A percentile compares a stretch with the other conserved stretches of the same genome.
Evolutionary conservation across 2,888 invertebrate species (phyloP).

Genomic region (Heliconius ismenius): DNA sequence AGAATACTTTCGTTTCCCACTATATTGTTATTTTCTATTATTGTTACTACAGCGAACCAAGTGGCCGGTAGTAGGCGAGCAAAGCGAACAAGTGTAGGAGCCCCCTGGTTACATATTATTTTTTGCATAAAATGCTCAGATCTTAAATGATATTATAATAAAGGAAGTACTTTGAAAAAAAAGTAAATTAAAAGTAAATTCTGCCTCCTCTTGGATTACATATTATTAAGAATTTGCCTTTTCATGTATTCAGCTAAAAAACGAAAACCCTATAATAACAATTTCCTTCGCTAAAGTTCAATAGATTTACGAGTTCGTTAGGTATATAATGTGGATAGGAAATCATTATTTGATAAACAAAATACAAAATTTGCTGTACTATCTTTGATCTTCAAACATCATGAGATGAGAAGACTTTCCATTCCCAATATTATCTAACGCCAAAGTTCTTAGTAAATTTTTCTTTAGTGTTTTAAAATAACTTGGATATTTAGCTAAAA

Average conservation of each 20-base stretch:
- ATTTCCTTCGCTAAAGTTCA: not conserved
- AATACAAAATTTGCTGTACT: conserved; percentile 1
- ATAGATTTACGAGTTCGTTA: conserved; percentile 11
- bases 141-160: no score
- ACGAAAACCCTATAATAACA: conserved; percentile 10
- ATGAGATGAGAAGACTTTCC: not conserved
- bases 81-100: no score
- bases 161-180: not conserved
- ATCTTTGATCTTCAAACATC: conserved; percentile 23
- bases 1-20: no score
- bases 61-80: no score
- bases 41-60: no score
- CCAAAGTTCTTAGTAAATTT: not conserved
- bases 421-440: conserved; percentile 15
- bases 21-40: no score
- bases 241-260: not conserved
- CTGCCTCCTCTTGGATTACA: not conserved
- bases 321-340: conserved; percentile 1
- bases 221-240: not conserved
- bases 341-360: conserved; percentile 21
- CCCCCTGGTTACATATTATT: no score
- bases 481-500: not conserved
- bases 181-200: not conserved
- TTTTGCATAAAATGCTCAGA: no score
- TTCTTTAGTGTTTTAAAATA: not conserved